A percentile compares a stretch with the other conserved stretches of the same genome.
Evolutionary conservation across 2,797 vertebrate species (phyloP).

Genomic region (Scomberomorus guttatus): DNA sequence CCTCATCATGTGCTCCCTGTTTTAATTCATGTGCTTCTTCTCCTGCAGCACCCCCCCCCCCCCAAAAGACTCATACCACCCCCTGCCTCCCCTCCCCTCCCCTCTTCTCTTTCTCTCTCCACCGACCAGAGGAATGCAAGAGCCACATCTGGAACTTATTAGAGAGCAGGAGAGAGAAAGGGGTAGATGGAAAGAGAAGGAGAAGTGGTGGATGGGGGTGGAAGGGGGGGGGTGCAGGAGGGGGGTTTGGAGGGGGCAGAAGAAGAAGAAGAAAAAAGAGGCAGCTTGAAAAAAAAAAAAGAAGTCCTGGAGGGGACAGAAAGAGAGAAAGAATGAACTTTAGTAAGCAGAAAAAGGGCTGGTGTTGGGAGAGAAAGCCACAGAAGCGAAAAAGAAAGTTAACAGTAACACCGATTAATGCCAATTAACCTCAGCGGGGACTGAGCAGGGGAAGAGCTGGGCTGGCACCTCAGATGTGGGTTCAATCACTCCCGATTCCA

Average conservation of each 20-base stretch:
- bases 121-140: constrained; percentile 87
- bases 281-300: constrained; percentile 27
- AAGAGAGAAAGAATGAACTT: constrained; percentile 54
- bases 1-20: constrained; percentile 83
- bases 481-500: constrained; percentile 51
- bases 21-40: constrained; percentile 83
- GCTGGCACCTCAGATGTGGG: constrained; percentile 46
- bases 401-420: constrained; percentile 50
- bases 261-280: constrained; percentile 21
- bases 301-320: constrained; percentile 59
- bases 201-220: constrained; percentile 43
- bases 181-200: constrained; percentile 79
- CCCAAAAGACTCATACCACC: constrained; percentile 43
- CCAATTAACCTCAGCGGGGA: constrained; percentile 55
- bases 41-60: constrained; percentile 54
- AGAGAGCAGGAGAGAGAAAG: constrained; percentile 77
- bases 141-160: constrained; percentile 90
- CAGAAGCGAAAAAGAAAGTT: constrained; percentile 40
- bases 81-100: background rate
- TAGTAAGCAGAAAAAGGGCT: constrained; percentile 51
- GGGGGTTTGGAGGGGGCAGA: background rate
- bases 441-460: background rate
- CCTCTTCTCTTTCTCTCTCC: constrained; percentile 73
- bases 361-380: constrained; percentile 23
- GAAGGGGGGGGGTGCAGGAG: background rate